Base-by-base conservation (phyloP, 2,113 vertebrate species). In the Alosa alosa region DNA sequence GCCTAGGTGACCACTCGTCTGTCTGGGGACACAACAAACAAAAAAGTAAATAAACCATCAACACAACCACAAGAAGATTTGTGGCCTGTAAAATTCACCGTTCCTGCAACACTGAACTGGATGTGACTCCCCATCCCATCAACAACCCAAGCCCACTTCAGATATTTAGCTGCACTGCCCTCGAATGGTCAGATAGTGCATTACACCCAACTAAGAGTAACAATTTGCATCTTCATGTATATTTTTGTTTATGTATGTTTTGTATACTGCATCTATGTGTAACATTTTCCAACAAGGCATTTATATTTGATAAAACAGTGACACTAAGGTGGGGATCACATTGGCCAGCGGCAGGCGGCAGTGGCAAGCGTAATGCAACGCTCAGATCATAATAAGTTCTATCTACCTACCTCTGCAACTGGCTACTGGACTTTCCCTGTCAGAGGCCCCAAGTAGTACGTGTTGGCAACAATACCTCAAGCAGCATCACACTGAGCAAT, bases 1-100 rank as follows among this genome's bases (percentile, higher is more conserved):
- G 92, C 97, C 98, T 88, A 99, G 96, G 93, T 99, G 98, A 88
- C 98, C 95, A 85, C 97, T 99, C 90, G 97, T 99, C 94, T 99
- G 98, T 91, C 98, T 99, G 95, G 90, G 94, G 57, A 85, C 17
- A 86, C 86, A 88, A 85, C 86, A 89, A 64, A 82, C 84, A 91
- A 85, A 83, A 44, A 89, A 81, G 25, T 87, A 41, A 91, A 86
- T 72, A 36, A 39, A 89, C 85, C 85, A 13, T 6, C 39, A 75
- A 36, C 72, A 55, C 17, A 55, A 4, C 52, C 18, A 2, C 60
- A n/a, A 75, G 68, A 75, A 75, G 6, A 52, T 52, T 6, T 25
- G 2, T 68, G 57, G 25, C 25, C 64, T 31, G 11, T 13, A 13
- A 25, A 6, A 25, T 20, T 64, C 20, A 64, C 11, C 17, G 15